A percentile compares a stretch with the other conserved stretches of the same genome.
Evolutionary conservation across 1,140 invertebrate genomes (phyloP).

Genomic region (Aphelinus atriplicis): DNA sequence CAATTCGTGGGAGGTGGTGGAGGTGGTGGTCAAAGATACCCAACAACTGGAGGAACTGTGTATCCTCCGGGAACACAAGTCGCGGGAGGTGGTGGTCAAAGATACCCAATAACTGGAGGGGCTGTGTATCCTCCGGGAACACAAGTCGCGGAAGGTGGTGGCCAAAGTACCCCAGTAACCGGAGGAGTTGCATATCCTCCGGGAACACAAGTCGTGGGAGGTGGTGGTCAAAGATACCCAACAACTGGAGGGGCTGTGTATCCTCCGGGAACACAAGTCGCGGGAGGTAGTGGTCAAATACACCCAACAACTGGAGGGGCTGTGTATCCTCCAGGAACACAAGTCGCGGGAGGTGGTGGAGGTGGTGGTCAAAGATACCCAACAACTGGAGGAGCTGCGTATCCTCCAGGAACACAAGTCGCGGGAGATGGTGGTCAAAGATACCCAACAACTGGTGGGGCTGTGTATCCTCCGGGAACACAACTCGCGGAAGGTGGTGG

Average conservation of each 20-base stretch:
- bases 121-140: background rate
- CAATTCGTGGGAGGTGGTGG: slow-evolving; percentile 3
- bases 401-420: background rate
- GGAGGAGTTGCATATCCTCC: slow-evolving; percentile 9
- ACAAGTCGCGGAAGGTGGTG: background rate
- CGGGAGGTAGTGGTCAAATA: slow-evolving; percentile 23
- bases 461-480: slow-evolving; percentile 5
- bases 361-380: no score
- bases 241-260: slow-evolving; percentile 12
- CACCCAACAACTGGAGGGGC: background rate
- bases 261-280: slow-evolving; percentile 26
- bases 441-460: background rate
- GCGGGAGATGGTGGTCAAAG: background rate
- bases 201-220: background rate
- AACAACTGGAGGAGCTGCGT: background rate
- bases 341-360: background rate
- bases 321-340: slow-evolving; percentile 5
- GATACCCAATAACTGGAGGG: slow-evolving; percentile 12
- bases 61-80: background rate
- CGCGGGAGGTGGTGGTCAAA: background rate
- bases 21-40: background rate
- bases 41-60: background rate
- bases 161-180: slow-evolving; percentile 13
- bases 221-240: background rate
- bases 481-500: background rate